These are phyloP conservation scores for Pan troglodytes DNA, from an alignment of 2,113 vertebrate species.

Conservation along the genomic window DNA sequence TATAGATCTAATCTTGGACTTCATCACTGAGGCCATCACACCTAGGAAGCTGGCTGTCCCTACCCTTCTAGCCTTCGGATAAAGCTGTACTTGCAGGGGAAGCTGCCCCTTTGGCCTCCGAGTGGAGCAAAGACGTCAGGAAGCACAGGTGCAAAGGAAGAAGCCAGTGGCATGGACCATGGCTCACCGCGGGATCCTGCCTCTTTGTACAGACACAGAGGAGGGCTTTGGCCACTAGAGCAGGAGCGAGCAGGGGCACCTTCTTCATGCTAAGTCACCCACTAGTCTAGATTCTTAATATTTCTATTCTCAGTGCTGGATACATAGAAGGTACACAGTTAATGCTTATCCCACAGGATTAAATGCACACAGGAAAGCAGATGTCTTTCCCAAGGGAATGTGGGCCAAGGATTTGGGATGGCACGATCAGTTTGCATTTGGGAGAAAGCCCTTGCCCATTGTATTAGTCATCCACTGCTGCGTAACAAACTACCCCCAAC, in stretches of 20 bases:
- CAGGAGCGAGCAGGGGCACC: neutral
- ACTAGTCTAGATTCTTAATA: rapidly evolving
- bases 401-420: neutral
- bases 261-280: rapidly evolving
- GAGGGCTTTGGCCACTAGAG: rapidly evolving
- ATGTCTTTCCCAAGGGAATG: neutral
- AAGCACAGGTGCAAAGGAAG: neutral
- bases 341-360: rapidly evolving
- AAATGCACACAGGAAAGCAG: neutral
- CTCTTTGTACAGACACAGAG: neutral
- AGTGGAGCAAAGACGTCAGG: rapidly evolving
- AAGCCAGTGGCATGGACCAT: rapidly evolving
- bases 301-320: neutral
- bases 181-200: rapidly evolving
- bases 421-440: rapidly evolving
- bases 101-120: neutral
- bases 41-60: neutral
- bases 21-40: rapidly evolving
- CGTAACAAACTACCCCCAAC: too few relatives aligned
- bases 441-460: neutral
- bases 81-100: neutral
- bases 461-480: rapidly evolving
- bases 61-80: neutral
- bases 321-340: neutral
- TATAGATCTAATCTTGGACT: neutral